Evolutionary conservation across 2,888 invertebrate species (phyloP).

Genomic region (Smittia aterrima): DNA sequence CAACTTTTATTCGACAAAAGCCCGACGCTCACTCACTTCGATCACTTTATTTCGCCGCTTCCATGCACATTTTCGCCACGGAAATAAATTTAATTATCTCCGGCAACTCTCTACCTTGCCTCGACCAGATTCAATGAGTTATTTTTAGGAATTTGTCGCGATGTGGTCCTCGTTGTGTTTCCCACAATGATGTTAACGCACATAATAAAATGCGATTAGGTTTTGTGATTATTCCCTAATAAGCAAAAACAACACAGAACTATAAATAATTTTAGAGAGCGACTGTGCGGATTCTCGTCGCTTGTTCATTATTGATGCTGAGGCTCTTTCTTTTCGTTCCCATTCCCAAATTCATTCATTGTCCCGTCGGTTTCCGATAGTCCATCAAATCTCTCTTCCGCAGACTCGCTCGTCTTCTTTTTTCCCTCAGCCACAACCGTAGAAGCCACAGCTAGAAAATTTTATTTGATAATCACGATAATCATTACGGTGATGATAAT

Average conservation of each 20-base stretch:
- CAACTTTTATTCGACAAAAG: neutral
- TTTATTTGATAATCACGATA: conserved; percentile 24
- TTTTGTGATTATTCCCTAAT: conserved; percentile 35
- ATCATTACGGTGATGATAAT: conserved; percentile 34
- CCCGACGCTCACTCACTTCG: too few relatives aligned
- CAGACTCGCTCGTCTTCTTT: neutral
- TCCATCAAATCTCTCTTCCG: neutral
- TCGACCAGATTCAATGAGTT: neutral
- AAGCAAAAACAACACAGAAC: conserved; percentile 27
- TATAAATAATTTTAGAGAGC: conserved; percentile 21
- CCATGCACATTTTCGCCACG: neutral
- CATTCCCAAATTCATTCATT: too few relatives aligned
- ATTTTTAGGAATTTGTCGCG: conserved; percentile 29
- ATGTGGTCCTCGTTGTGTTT: neutral
- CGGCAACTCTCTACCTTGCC: neutral
- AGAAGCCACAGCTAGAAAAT: neutral
- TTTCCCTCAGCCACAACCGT: neutral
- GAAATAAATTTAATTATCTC: conserved; percentile 35
- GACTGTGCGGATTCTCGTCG: neutral
- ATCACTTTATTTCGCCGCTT: neutral
- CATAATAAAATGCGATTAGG: conserved; percentile 37
- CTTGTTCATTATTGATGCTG: neutral
- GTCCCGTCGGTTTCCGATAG: too few relatives aligned
- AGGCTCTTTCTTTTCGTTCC: too few relatives aligned
- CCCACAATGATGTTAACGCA: conserved; percentile 28